Evolutionary conservation across 2,888 invertebrate genomes (phyloP), one percentile per base, ranked within the genome.

Genomic region (Leptarthrus brevirostris): DNA sequence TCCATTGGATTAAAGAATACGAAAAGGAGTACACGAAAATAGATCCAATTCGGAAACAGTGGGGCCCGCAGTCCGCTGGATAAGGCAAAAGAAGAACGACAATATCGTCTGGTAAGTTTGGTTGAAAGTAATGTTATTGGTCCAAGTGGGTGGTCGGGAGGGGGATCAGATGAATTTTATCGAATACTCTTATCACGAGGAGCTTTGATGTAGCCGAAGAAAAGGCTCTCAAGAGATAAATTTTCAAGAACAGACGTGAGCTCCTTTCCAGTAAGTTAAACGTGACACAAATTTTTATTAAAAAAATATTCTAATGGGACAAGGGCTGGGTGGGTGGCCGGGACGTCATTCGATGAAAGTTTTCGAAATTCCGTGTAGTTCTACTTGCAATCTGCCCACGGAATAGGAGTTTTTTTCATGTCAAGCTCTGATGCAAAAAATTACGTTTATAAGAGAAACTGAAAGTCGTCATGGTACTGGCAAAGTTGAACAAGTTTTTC

Each of bases 91-190:
- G 47, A 66, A 66, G 47, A 47, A 44, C 66, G 66, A 66, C 66
- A 49, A 49, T n/a, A 26, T 49, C 26, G 66, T 66, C 66, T 66
- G 66, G 66, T 66, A 66, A 66, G 66, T 66, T 66, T 14, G 49
- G 26, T 16, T 66, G 49, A 66, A 47, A 66, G 40, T 61, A 56
- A 56, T 16, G 30, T 24, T n/a, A 30, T 30, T 56, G 30, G 56
- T 12, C 34, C 47, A n/a, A 24, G 18, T 49, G 24, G 16, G 56
- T 16, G 14, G 47, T 3, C 0, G 14, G 30, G 10, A 24, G 18
- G 66, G 26, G 24, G 30, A 47, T 47, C 8, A 10, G 3, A 26
- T 12, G 47, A 24, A 24, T 49, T 47, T 49, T 66, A 66, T 66
- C 66, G 66, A 24, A 66, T 49, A 24, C 66, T 24, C 49, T 66